Evolutionary conservation across 2,797 vertebrate species (phyloP).

Genomic region (Taeniopygia guttata): DNA sequence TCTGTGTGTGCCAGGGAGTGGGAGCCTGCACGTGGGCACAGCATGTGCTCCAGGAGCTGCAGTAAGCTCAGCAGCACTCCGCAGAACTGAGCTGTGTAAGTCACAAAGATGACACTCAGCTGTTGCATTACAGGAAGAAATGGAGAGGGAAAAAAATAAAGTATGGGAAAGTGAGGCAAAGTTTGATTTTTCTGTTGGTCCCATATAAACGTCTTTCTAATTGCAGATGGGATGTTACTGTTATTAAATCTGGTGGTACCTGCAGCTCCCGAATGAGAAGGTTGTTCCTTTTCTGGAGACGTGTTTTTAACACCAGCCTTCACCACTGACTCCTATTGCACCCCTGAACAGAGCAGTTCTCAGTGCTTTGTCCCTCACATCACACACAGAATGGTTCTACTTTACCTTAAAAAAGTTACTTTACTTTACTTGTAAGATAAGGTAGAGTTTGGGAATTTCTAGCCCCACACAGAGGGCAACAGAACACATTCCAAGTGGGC

Average conservation of each 20-base stretch:
- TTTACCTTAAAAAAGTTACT: not conserved
- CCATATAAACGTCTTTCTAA: not conserved
- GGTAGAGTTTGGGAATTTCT: not conserved
- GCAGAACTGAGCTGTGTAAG: not conserved
- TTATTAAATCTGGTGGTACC: not conserved
- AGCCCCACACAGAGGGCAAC: not conserved
- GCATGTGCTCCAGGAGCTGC: conserved; percentile 14
- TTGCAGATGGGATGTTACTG: not conserved
- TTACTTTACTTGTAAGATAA: too few species aligned
- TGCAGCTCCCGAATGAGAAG: not conserved
- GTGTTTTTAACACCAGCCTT: not conserved
- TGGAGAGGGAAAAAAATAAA: not conserved
- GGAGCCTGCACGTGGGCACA: conserved; percentile 45
- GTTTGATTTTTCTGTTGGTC: not conserved
- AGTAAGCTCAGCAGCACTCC: not conserved
- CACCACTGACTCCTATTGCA: not conserved
- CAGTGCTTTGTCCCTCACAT: not conserved
- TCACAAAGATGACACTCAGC: conserved; percentile 9
- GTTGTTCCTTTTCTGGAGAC: not conserved
- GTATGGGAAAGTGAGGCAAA: not conserved
- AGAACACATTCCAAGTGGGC: not conserved
- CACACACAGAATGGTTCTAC: not conserved
- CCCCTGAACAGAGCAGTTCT: not conserved
- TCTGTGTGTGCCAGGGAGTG: not conserved
- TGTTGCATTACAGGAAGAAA: not conserved